Conservation (phyloP, 2,113 vertebrate species). For the Phycodurus eques region DNA sequence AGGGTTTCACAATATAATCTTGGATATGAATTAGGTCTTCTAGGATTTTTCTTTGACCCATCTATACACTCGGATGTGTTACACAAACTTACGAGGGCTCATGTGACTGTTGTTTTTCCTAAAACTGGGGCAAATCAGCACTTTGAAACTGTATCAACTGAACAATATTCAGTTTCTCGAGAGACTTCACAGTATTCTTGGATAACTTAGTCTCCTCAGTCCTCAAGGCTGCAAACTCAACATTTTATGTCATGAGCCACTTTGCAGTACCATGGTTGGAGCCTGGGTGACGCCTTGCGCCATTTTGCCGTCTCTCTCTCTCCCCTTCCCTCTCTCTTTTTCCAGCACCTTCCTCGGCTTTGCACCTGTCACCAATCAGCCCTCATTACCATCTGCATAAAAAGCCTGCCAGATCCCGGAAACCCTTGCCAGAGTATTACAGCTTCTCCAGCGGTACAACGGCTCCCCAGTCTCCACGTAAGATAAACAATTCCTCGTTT, state of each 20-base stretch:
- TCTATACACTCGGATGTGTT: conserved; percentile 17
- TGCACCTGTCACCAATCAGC: no score
- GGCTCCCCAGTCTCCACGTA: no score
- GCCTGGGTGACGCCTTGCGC: no score
- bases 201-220: conserved; percentile 36
- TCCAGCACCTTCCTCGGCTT: no score
- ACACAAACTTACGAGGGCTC: conserved; percentile 6
- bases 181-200: conserved; percentile 42
- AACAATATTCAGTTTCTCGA: conserved; percentile 52
- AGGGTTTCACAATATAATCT: not conserved
- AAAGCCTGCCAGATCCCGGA: no score
- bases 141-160: conserved; percentile 35
- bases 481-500: no score
- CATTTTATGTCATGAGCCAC: not conserved
- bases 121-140: conserved; percentile 50
- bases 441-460: no score
- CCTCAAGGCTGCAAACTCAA: conserved; percentile 22
- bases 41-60: conserved; percentile 8
- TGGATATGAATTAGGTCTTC: not conserved
- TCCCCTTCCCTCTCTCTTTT: no score
- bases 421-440: no score
- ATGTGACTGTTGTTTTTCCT: conserved; percentile 16
- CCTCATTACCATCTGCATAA: no score
- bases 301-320: no score
- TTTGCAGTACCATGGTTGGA: no score